These are phyloP conservation scores for Chelmon rostratus DNA, from an alignment of 2,797 vertebrate species.

Conservation along the genomic window DNA sequence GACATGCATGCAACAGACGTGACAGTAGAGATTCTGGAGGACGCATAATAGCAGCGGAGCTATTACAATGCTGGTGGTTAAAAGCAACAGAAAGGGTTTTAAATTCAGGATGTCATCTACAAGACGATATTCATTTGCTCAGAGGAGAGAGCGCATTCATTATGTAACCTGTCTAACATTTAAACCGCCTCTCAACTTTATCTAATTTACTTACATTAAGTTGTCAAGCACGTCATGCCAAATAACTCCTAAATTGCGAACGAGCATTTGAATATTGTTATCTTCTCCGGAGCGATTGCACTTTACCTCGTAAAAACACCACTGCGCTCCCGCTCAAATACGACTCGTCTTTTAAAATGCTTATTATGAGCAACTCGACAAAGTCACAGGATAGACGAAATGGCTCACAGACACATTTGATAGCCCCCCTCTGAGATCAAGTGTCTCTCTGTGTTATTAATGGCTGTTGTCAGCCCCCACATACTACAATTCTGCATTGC, in stretches of 20 bases:
- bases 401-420: conserved; percentile 70
- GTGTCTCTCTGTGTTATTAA: conserved; percentile 78
- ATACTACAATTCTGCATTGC: conserved; percentile 70
- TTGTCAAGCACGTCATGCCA: conserved; percentile 61
- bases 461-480: conserved; percentile 75
- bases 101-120: conserved; percentile 31
- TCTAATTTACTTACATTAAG: conserved; percentile 74
- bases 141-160: conserved; percentile 48
- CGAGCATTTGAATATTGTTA: conserved; percentile 63
- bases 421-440: conserved; percentile 73
- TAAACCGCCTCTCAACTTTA: conserved; percentile 37
- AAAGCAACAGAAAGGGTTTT: conserved; percentile 26
- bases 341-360: conserved; percentile 63
- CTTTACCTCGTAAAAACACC: conserved; percentile 68
- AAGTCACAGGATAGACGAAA: conserved; percentile 66
- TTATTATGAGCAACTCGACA: conserved; percentile 66
- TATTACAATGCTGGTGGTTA: not conserved
- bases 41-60: conserved; percentile 2
- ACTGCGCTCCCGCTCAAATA: conserved; percentile 67
- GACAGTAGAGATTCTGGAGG: conserved; percentile 3
- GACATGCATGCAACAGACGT: conserved; percentile 32
- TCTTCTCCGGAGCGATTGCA: conserved; percentile 59
- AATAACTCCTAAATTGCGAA: conserved; percentile 67
- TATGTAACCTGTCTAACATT: conserved; percentile 52
- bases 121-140: conserved; percentile 35